phyloP scores from a whole-genome alignment of 1,140 invertebrate genomes.

The Bradysia coprophila region DNA sequence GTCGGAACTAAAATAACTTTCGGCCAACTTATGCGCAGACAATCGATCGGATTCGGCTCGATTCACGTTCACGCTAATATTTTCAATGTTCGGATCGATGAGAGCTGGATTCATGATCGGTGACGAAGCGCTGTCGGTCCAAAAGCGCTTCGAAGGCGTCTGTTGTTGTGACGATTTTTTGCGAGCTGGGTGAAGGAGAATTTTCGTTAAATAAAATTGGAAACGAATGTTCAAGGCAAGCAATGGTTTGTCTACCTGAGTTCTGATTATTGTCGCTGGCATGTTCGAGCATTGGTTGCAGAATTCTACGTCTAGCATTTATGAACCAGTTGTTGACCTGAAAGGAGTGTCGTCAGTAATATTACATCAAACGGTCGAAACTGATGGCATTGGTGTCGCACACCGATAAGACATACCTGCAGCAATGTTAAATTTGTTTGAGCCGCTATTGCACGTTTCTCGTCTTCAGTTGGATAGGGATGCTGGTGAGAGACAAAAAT shows the following conservation, averaged over 20 bases:
- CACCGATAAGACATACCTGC: too few species aligned
- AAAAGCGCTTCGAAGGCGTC: conserved; percentile 4
- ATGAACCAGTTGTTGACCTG: conserved; percentile 83
- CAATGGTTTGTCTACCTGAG: not conserved
- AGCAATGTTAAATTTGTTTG: conserved; percentile 74
- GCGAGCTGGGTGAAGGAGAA: conserved; percentile 1
- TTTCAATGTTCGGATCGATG: conserved; percentile 5
- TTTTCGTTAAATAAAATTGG: not conserved
- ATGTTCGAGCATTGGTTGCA: conserved; percentile 77
- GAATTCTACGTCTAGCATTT: conserved; percentile 77
- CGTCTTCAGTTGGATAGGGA: conserved; percentile 85
- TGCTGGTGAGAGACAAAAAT: conserved; percentile 34
- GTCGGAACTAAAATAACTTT: conserved; percentile 4
- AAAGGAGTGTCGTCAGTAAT: not conserved
- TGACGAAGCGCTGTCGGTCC: not conserved
- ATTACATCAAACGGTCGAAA: too few species aligned
- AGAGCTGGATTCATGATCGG: conserved; percentile 1
- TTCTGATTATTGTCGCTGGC: conserved; percentile 2
- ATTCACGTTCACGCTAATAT: conserved; percentile 5
- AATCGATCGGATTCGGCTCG: conserved; percentile 1
- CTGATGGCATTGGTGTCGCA: too few species aligned
- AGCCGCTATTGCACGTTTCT: conserved; percentile 71
- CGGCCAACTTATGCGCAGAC: not conserved
- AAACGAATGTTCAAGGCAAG: too few species aligned
- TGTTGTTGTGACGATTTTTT: conserved; percentile 2